phyloP scores from a whole-genome alignment of 2,888 invertebrate species.

The Napeogenes inachia region DNA sequence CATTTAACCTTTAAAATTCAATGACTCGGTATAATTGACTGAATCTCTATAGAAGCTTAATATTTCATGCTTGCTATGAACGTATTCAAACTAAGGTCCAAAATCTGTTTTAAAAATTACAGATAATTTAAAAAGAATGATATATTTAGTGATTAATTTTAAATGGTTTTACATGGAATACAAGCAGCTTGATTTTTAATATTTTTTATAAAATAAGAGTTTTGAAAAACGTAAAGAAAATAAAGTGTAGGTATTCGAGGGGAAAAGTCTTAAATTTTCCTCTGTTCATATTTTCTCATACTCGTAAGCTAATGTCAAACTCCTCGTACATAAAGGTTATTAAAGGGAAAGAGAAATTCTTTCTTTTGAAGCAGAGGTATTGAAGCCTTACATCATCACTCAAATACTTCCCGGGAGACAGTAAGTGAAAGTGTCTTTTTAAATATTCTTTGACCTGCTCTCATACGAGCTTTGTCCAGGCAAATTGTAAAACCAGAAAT shows the following conservation, averaged over 20 bases:
- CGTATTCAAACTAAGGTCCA: background rate
- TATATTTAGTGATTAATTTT: too few species aligned
- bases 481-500: background rate
- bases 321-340: background rate
- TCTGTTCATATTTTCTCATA: too few species aligned
- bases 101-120: too few species aligned
- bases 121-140: too few species aligned
- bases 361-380: background rate
- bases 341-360: background rate
- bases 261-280: too few species aligned
- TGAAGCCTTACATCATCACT: constrained; percentile 2
- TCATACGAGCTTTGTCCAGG: background rate
- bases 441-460: background rate
- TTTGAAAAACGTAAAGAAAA: too few species aligned
- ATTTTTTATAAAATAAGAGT: too few species aligned
- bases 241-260: too few species aligned
- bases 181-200: too few species aligned
- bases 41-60: constrained; percentile 8
- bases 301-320: background rate
- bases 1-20: constrained; percentile 22
- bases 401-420: background rate
- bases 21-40: constrained; percentile 14
- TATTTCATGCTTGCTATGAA: constrained; percentile 4
- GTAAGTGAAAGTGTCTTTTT: background rate
- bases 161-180: too few species aligned